These are phyloP conservation scores for Drosophila jambulina DNA, from an alignment of 1,140 invertebrate species.

Conservation along the genomic window DNA sequence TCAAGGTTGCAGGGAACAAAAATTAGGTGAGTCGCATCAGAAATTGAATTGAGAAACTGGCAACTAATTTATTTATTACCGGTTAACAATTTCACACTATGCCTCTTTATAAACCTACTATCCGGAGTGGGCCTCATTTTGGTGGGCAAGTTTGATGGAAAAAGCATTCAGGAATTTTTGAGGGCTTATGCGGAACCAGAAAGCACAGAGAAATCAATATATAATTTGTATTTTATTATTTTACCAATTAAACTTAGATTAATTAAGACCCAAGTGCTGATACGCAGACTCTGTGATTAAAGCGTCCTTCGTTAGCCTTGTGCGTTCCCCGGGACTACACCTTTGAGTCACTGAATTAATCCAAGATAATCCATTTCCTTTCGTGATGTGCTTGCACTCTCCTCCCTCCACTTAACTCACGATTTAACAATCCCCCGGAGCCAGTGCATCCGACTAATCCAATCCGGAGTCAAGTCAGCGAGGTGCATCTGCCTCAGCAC, in stretches of 20 bases:
- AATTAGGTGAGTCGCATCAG: no score
- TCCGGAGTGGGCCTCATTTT: neutral
- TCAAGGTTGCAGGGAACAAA: no score
- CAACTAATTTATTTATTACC: no score
- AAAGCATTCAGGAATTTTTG: neutral
- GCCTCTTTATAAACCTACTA: no score
- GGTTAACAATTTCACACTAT: no score
- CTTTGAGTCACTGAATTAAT: neutral
- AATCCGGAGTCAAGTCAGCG: slow-evolving; percentile 15
- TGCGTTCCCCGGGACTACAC: no score
- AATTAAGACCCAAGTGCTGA: no score
- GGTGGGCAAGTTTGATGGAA: neutral
- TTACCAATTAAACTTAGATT: neutral
- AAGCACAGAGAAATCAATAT: neutral
- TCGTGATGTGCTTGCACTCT: slow-evolving; percentile 21
- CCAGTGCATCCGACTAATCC: slow-evolving; percentile 14
- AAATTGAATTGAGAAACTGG: no score
- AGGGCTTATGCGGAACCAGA: neutral
- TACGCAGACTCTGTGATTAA: no score
- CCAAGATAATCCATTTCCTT: slow-evolving; percentile 18
- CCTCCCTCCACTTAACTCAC: slow-evolving; percentile 13
- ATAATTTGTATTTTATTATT: neutral
- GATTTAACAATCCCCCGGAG: slow-evolving; percentile 13
- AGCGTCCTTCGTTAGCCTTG: no score
- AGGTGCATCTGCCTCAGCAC: slow-evolving; percentile 16